Base-by-base conservation (phyloP, 64 coral and sea anemone species). In the Cladopsammia gracilis region DNA sequence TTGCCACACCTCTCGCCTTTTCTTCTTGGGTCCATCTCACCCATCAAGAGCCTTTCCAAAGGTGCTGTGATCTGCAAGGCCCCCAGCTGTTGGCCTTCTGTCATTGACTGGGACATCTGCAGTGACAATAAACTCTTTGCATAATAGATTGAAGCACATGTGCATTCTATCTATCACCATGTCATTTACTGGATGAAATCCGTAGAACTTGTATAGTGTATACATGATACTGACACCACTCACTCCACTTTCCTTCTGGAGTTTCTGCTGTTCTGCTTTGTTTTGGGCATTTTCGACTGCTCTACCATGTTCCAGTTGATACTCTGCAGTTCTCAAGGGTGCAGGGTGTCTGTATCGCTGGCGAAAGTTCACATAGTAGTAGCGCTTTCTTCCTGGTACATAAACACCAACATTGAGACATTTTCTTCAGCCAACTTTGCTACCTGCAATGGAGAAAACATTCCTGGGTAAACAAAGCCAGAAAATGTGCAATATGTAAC, bases 101-200 rank as follows among this genome's bases (percentile, higher is more conserved):
- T 91, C 88, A 91, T 86, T 86, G 0, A 78, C 43, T 6, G 70
- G 47, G 20, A 89, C 44, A 13, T 53, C 75, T 48, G 52, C 88
- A 71, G 86, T 95, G 20, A 70, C 88, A 11, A 95, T 34, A 46
- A 95, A 90, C 45, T 95, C 93, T 71, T 83, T 94, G 68, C 75
- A 83, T n/a, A 94, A 50, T 47, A 94, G 58, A 15, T 95, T 95
- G 8, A 95, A 86, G n/a, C 73, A 57, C 10, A 94, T 58, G 48
- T 94, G 92, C 92, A 94, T 94, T 48, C 76, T 72, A 77, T 89
- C 93, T 42, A 94, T 89, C 10, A 89, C 86, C 93, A 89, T 85
- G 25, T 89, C 86, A 58, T 76, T 67, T 6, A 94, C 59, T 76
- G 70, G 92, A 44, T 89, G 77, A 89, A 94, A 94, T 26, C 25